Evolutionary conservation across 2,888 invertebrate species (phyloP).

Genomic region (Ichneumoninae sp.): DNA sequence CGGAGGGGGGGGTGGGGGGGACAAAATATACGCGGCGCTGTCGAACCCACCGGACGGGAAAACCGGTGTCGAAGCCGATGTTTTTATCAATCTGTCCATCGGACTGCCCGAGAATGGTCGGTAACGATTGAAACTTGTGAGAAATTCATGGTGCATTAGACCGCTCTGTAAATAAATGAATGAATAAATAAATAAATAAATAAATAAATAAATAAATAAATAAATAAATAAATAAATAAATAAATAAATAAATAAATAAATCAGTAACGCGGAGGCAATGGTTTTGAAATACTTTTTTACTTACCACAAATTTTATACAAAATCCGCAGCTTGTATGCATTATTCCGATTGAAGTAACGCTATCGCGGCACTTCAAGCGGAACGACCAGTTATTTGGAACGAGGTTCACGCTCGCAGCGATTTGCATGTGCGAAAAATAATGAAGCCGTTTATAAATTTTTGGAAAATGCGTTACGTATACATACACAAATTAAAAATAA

Average conservation of each 20-base stretch:
- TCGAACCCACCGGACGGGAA: neutral
- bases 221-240: too few species aligned
- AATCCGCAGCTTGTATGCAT: neutral
- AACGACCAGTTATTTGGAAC: neutral
- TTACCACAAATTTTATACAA: neutral
- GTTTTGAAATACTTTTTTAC: neutral
- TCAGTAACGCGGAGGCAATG: too few species aligned
- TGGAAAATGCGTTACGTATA: neutral
- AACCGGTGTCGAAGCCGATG: neutral
- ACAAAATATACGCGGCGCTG: neutral
- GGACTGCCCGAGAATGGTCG: neutral
- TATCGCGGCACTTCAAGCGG: too few species aligned
- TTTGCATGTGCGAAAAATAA: neutral
- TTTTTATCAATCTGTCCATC: constrained; percentile 3
- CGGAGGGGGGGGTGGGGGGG: neutral
- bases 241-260: too few species aligned
- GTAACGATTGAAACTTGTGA: neutral
- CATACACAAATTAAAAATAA: neutral
- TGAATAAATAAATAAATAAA: too few species aligned
- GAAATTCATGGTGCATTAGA: neutral
- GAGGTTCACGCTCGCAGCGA: neutral
- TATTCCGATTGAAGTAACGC: neutral
- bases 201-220: too few species aligned
- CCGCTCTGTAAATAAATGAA: neutral
- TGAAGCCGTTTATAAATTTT: constrained; percentile 1